A percentile compares a stretch with the other conserved stretches of the same genome.
Conservation (phyloP, 2,888 invertebrate genomes). For the Tromatobia lineatoria region DNA sequence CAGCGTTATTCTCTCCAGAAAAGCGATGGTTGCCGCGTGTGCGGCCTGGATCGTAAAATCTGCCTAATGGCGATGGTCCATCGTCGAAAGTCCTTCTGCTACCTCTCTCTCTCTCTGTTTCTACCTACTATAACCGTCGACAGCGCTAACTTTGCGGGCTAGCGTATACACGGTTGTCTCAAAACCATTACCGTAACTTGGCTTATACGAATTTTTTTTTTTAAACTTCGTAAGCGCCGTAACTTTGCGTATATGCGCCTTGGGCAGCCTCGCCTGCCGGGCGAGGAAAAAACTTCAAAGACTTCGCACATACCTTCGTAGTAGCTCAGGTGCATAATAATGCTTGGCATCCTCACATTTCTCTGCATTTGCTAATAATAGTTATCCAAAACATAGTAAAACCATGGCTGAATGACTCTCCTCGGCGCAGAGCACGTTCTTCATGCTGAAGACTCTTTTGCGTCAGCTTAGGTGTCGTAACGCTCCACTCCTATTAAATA, state of each 20-base stretch:
- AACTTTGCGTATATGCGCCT: constrained; percentile 10
- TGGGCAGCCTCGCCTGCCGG: neutral
- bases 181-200: constrained; percentile 39
- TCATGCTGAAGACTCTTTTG: neutral
- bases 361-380: constrained; percentile 14
- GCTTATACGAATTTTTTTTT: constrained; percentile 13
- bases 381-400: constrained; percentile 30
- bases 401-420: neutral
- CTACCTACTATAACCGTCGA: constrained; percentile 26
- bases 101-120: neutral
- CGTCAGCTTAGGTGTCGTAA: neutral
- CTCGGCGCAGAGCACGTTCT: neutral
- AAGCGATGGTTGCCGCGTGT: constrained; percentile 22
- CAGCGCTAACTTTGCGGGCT: constrained; percentile 31
- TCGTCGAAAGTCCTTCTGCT: constrained; percentile 26
- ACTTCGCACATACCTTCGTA: constrained; percentile 28
- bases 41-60: constrained; percentile 42
- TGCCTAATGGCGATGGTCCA: constrained; percentile 42
- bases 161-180: constrained; percentile 13
- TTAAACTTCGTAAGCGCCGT: constrained; percentile 31
- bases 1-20: constrained; percentile 31
- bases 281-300: constrained; percentile 20
- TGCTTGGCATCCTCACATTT: constrained; percentile 7
- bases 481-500: neutral
- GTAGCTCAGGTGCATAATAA: constrained; percentile 28